Evolutionary conservation across 1,140 invertebrate species (phyloP), one percentile per base, ranked within the genome.

Genomic region (Danaus melanippus): DNA sequence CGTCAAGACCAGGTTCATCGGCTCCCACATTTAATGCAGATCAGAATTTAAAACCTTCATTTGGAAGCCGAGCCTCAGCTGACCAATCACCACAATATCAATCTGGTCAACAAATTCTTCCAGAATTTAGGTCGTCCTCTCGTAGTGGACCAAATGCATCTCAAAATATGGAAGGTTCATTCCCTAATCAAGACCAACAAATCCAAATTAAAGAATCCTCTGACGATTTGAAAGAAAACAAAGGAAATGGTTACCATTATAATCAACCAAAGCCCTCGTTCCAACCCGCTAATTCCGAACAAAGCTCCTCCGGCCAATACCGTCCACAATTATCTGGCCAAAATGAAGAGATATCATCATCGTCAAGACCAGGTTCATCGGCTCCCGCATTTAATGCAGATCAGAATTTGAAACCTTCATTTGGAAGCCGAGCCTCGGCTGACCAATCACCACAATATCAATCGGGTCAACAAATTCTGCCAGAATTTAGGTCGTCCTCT

Each of bases 181-280:
- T 32, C 21, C 21, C 21, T 4, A 32, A 32, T 7, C 48, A 41
- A 50, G 32, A 32, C 32, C 48, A 10, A 15, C 46, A 46, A 46
- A 15, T 10, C 9, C 9, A 12, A 17, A 21, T 15, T 9, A 12
- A 47, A 21, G 46, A 21, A 12, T 21, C 46, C n/a, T 21, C 15
- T 10, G 46, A 12, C 9, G 21, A 32, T 32, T 32, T 32, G 21
- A 32, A 32, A 1, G 21, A 32, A 32, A 32, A 7, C 7, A 32
- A 47, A 2, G 41, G 32, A 1, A 56, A 43, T 43, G 53, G 53
- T 21, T 56, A 56, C 32, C 42, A 42, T 43, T 51, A 58, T 10
- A 40, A 42, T 11, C 51, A n/a, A 53, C 51, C 56, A 58, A 53
- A 50, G n/a, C 40, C 17, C 3, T 21, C 10, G 8, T 39, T 11